Conservation (phyloP, 2,888 invertebrate species). For the Cryptocephalus primarius region DNA sequence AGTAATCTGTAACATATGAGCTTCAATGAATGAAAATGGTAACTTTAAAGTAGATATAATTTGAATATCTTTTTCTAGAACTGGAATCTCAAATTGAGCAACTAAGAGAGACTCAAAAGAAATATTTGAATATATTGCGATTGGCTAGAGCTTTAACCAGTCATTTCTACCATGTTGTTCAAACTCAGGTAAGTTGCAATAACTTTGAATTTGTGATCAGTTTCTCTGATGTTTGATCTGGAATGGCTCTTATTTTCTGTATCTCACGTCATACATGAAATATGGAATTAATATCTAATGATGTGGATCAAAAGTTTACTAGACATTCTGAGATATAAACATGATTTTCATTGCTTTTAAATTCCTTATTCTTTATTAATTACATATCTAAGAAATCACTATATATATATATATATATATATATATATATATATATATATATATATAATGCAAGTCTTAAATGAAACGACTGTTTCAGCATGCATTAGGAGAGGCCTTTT, state of each 20-base stretch:
- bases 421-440: neutral
- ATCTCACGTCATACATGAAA: too few species aligned
- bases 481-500: conserved; percentile 85
- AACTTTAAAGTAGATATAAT: too few species aligned
- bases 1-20: too few species aligned
- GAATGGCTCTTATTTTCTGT: too few species aligned
- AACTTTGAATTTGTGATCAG: too few species aligned
- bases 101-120: conserved; percentile 86
- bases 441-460: neutral
- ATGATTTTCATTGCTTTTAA: too few species aligned
- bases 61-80: conserved; percentile 43
- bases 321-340: too few species aligned
- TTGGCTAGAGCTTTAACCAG: conserved; percentile 75
- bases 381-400: too few species aligned
- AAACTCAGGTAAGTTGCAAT: conserved; percentile 48
- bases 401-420: neutral
- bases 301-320: neutral
- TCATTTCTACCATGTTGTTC: conserved; percentile 80
- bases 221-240: too few species aligned
- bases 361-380: too few species aligned
- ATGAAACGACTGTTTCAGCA: conserved; percentile 44
- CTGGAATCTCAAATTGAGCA: conserved; percentile 89
- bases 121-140: conserved; percentile 79
- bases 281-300: too few species aligned
- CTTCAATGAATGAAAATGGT: too few species aligned